Evolutionary conservation across 2,797 vertebrate genomes (phyloP).

Genomic region (Jordanella pulchra): DNA sequence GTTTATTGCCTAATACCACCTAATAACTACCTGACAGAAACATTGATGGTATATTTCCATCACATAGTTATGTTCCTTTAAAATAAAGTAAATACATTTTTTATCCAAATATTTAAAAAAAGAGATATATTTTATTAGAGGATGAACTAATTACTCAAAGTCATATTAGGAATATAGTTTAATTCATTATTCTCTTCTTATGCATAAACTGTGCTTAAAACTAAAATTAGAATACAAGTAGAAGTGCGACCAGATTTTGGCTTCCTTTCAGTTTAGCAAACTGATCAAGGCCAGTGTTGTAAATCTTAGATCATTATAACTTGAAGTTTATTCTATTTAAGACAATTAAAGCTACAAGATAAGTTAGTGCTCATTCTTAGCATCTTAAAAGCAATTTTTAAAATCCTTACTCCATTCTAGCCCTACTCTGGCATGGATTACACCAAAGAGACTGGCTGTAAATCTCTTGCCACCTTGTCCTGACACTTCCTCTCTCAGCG

Average conservation of each 20-base stretch:
- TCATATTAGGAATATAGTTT: constrained; percentile 18
- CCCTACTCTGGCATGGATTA: background rate
- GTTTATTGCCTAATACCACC: background rate
- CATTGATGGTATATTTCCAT: background rate
- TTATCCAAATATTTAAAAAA: background rate
- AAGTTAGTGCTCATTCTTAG: background rate
- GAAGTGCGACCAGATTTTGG: background rate
- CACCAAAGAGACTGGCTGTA: constrained; percentile 27
- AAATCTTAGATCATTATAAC: background rate
- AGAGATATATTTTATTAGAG: constrained; percentile 5
- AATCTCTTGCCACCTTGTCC: constrained; percentile 57
- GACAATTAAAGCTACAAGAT: constrained; percentile 2
- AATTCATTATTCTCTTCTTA: constrained; percentile 7
- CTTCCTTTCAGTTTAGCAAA: background rate
- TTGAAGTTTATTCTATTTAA: background rate
- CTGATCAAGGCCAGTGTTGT: background rate
- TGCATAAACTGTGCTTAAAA: constrained; percentile 12
- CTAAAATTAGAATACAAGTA: constrained; percentile 6
- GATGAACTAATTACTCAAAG: constrained; percentile 22
- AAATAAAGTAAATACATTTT: constrained; percentile 11
- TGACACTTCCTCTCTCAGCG: constrained; percentile 25
- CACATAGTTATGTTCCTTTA: background rate
- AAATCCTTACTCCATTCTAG: background rate
- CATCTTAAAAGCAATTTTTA: background rate
- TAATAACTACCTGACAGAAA: background rate